Conservation (phyloP, 2,888 invertebrate genomes). For the Prionchulus punctatus region DNA sequence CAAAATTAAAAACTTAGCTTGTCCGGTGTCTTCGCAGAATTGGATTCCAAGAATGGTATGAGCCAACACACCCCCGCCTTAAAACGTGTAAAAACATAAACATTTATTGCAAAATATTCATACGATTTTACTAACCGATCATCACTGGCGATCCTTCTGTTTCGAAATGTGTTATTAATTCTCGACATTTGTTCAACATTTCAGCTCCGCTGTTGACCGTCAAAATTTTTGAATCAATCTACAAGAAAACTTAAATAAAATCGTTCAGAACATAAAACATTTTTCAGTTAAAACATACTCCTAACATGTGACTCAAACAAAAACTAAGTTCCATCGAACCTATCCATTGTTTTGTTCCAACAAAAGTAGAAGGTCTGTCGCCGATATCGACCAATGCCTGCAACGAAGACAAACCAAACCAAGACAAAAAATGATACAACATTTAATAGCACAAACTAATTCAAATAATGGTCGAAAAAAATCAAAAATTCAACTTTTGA, state of each 20-base stretch:
- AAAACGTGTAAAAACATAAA: conserved; percentile 14
- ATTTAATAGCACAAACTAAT: neutral
- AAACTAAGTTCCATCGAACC: conserved; percentile 92
- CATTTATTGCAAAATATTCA: neutral
- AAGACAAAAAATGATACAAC: neutral
- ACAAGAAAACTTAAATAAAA: conserved; percentile 1
- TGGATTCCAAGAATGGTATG: conserved; percentile 93
- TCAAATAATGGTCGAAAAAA: neutral
- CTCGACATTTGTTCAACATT: conserved; percentile 56
- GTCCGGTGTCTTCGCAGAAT: conserved; percentile 59
- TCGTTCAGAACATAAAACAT: conserved; percentile 1
- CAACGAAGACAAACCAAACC: conserved; percentile 9
- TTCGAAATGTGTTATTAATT: conserved; percentile 73
- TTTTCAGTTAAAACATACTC: conserved; percentile 27
- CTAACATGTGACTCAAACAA: conserved; percentile 61
- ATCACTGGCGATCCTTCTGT: conserved; percentile 87
- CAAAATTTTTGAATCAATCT: conserved; percentile 52
- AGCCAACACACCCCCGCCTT: conserved; percentile 87
- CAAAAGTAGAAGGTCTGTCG: conserved; percentile 69
- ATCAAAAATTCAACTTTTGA: neutral
- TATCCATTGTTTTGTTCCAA: conserved; percentile 88
- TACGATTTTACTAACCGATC: conserved; percentile 52
- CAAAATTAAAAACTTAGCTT: conserved; percentile 75
- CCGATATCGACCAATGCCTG: conserved; percentile 80
- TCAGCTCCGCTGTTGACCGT: conserved; percentile 71